Evolutionary conservation across 2,113 vertebrate species (phyloP).

Genomic region (Anser brachyrhynchus): DNA sequence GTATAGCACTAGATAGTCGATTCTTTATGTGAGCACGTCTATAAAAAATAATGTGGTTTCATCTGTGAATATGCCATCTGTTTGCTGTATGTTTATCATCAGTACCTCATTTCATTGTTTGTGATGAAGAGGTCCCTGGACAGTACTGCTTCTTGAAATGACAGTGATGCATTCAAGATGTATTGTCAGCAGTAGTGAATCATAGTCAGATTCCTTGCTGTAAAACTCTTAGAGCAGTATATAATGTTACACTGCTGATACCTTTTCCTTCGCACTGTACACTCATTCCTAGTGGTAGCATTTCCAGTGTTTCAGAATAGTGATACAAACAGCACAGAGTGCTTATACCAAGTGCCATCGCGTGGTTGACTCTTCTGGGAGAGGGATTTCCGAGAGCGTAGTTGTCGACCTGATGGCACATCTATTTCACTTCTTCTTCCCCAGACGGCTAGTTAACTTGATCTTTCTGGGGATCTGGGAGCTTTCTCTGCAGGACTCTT

Average conservation of each 20-base stretch:
- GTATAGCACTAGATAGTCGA: accelerated
- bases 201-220: accelerated
- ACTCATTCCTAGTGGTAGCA: neutral
- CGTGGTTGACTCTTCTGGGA: neutral
- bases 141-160: neutral
- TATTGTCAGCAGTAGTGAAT: neutral
- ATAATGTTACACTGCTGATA: neutral
- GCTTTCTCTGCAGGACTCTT: neutral
- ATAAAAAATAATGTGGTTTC: neutral
- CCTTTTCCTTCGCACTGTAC: neutral
- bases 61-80: neutral
- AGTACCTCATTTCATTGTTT: neutral
- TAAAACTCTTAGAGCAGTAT: neutral
- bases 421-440: neutral
- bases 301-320: neutral
- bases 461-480: accelerated
- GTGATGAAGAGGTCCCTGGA: neutral
- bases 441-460: neutral
- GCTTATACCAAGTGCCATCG: neutral
- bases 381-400: neutral
- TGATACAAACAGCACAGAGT: neutral
- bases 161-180: neutral
- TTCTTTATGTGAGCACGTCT: neutral
- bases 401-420: neutral
- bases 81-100: neutral